Evolutionary conservation across 1,140 invertebrate genomes (phyloP), one percentile per base, ranked within the genome.

Genomic region (Lasioglossum baleicum): DNA sequence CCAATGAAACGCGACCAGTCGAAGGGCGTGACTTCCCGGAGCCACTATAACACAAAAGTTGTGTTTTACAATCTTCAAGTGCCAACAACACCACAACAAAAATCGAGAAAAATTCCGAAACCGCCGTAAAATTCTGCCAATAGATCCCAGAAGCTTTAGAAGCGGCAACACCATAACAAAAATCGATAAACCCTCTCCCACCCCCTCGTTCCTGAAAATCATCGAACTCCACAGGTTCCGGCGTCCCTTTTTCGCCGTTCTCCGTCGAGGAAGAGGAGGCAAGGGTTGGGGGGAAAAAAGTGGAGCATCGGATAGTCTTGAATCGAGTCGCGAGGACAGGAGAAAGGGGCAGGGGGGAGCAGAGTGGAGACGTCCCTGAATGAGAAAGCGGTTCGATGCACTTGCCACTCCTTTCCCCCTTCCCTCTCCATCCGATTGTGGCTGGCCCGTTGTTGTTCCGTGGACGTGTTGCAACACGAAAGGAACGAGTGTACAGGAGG

Each of bases 331-430:
- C n/a, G 35, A 22, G 65, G 17, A 61, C 22, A 44, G 42, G 60
- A 51, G 56, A 53, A 44, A 26, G n/a, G 22, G 66, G 22, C 2
- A 15, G 40, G 40, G 44, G 7, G 58, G 56, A 48, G 44, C 0
- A 51, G 48, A 79, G 56, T 58, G 44, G 76, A 68, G 68, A 40
- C 78, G 82, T 63, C 70, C 82, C 81, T 72, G 83, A 85, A 85
- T 84, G 79, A 84, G 83, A 81, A 78, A 85, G 78, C 82, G 68
- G 79, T 85, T 81, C 79, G 83, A 78, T 85, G 83, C 75, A 82
- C 75, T 82, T 71, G 80, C 70, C 73, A n/a, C 67, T 76, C 71
- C 64, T 68, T 53, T 26, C n/a, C 66, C 31, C n/a, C 15, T 42
- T 65, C 17, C 35, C 63, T 44, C 22, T 56, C 8, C 15, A n/a